Conservation (phyloP, 1,140 invertebrate genomes). For the Pteromalus puparum region DNA sequence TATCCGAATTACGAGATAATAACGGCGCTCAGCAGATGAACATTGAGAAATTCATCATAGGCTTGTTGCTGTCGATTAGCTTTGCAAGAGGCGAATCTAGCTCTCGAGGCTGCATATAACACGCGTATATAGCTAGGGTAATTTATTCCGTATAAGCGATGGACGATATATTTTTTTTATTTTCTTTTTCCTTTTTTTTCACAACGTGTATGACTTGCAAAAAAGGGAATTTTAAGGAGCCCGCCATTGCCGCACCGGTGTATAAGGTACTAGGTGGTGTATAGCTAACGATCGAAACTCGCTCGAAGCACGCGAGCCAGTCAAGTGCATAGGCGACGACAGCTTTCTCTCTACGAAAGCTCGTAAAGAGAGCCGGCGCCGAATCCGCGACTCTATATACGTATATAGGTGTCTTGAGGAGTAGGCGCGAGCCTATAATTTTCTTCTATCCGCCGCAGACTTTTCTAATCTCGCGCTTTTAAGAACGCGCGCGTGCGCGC, state of each 20-base stretch:
- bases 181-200: not conserved
- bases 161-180: not conserved
- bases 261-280: not conserved
- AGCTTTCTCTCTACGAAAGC: slow-evolving; percentile 25
- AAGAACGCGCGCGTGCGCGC: slow-evolving; percentile 1
- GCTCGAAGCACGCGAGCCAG: slow-evolving; percentile 18
- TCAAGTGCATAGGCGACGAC: slow-evolving; percentile 6
- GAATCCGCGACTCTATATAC: not conserved
- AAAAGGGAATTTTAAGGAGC: slow-evolving; percentile 30
- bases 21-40: not conserved
- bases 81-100: not conserved
- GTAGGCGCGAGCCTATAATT: slow-evolving; percentile 42
- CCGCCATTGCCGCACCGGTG: not conserved
- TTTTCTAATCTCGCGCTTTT: slow-evolving; percentile 39
- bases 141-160: slow-evolving; percentile 34
- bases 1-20: not conserved
- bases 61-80: slow-evolving; percentile 16
- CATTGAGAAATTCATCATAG: slow-evolving; percentile 20
- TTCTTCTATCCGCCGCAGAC: slow-evolving; percentile 12
- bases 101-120: not conserved
- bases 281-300: slow-evolving; percentile 37
- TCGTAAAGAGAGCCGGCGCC: slow-evolving; percentile 17
- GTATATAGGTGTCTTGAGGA: not conserved
- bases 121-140: not conserved
- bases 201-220: slow-evolving; percentile 40